Conservation (phyloP, 2,113 vertebrate genomes). For the Spea bombifrons region DNA sequence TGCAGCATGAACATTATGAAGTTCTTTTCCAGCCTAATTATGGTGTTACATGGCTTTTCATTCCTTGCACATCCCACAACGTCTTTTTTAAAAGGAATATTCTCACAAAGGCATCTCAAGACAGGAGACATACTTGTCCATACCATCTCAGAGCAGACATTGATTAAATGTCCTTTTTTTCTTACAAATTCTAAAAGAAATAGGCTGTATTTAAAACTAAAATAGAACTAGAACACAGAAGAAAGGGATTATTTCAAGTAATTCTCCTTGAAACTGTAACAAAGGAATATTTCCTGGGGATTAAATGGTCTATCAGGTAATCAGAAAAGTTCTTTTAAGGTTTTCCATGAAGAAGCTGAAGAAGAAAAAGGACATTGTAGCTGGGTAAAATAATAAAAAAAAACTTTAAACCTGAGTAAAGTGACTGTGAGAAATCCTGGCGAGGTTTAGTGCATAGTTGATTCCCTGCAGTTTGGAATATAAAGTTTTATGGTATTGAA, state of each 20-base stretch:
- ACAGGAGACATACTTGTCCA: slow-evolving; percentile 64
- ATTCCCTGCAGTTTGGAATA: slow-evolving; percentile 9
- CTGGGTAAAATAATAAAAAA: slow-evolving; percentile 26
- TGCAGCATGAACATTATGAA: slow-evolving; percentile 50
- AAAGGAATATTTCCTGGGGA: slow-evolving; percentile 79
- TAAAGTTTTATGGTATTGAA: slow-evolving; percentile 9
- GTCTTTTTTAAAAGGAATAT: slow-evolving; percentile 60
- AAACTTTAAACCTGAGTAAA: slow-evolving; percentile 21
- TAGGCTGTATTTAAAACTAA: slow-evolving; percentile 74
- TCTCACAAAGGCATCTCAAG: slow-evolving; percentile 64
- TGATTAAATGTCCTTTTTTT: slow-evolving; percentile 66
- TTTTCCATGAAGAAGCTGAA: slow-evolving; percentile 71
- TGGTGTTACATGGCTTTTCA: slow-evolving; percentile 52
- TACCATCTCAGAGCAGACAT: slow-evolving; percentile 64
- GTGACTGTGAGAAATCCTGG: slow-evolving; percentile 22
- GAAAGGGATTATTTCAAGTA: slow-evolving; percentile 82
- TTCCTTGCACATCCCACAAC: slow-evolving; percentile 59
- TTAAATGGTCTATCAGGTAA: slow-evolving; percentile 82
- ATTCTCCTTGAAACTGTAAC: slow-evolving; percentile 80
- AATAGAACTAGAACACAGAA: slow-evolving; percentile 72
- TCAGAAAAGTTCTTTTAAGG: slow-evolving; percentile 78
- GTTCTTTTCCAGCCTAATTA: slow-evolving; percentile 55
- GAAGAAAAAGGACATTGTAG: slow-evolving; percentile 34
- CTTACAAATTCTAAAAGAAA: slow-evolving; percentile 68
- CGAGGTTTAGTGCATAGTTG: slow-evolving; percentile 8